Percentiles rank a stretch among this genome's conserved stretches.
Conservation (phyloP, 2,113 vertebrate species). For the Gambusia affinis region DNA sequence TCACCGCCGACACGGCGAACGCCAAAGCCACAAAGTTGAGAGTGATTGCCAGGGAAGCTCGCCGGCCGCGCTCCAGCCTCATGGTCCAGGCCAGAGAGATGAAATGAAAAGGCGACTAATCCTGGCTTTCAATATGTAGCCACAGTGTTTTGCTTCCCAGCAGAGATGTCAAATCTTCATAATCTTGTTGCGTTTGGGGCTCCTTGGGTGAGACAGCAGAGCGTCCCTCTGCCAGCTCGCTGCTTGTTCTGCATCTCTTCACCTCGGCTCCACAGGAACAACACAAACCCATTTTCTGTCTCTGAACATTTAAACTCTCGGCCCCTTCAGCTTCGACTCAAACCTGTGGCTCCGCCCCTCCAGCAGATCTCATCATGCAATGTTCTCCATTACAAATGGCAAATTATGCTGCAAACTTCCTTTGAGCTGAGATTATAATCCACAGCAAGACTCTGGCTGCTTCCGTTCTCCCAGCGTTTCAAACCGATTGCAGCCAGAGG, state of each 20-base stretch:
- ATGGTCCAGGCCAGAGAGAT: conserved; percentile 67
- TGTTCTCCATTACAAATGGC: conserved; percentile 71
- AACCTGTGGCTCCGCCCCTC: conserved; percentile 64
- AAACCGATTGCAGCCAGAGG: conserved; percentile 20
- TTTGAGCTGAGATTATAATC: conserved; percentile 64
- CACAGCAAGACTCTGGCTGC: conserved; percentile 38
- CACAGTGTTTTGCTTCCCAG: conserved; percentile 56
- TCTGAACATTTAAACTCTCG: conserved; percentile 15
- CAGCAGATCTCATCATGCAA: conserved; percentile 47
- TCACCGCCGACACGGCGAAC: conserved; percentile 85
- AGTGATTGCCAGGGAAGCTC: conserved; percentile 83
- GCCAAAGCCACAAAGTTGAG: conserved; percentile 84
- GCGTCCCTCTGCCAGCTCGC: conserved; percentile 24
- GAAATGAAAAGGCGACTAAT: conserved; percentile 69
- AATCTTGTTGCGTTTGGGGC: conserved; percentile 66
- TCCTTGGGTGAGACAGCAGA: conserved; percentile 44
- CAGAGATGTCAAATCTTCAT: conserved; percentile 76
- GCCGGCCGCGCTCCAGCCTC: conserved; percentile 76
- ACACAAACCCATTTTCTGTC: conserved; percentile 33
- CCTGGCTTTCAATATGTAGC: conserved; percentile 65
- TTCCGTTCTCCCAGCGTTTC: conserved; percentile 24
- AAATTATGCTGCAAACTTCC: conserved; percentile 63
- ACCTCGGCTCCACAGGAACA: conserved; percentile 13
- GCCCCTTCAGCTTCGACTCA: conserved; percentile 1
- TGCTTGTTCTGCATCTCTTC: conserved; percentile 18